Conservation (phyloP, 1,140 invertebrate genomes). For the Trachymyrmex cornetzi region DNA sequence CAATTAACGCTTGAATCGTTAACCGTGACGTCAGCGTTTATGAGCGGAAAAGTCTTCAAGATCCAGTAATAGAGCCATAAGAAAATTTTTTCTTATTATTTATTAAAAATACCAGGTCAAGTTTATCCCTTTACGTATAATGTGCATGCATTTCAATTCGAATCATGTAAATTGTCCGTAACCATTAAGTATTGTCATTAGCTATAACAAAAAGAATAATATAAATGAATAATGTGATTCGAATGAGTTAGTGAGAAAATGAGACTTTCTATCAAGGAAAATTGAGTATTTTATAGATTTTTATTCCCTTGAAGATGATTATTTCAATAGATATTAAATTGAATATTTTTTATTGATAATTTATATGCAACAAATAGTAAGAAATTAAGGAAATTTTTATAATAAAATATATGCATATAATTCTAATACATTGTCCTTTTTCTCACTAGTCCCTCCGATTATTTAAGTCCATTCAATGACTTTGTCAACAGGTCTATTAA, state of each 20-base stretch:
- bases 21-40: constrained; percentile 22
- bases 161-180: neutral
- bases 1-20: constrained; percentile 33
- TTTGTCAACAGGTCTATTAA: constrained; percentile 58
- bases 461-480: constrained; percentile 11
- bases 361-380: neutral
- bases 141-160: neutral
- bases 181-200: neutral
- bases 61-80: neutral
- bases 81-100: constrained; percentile 14
- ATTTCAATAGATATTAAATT: neutral
- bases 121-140: neutral
- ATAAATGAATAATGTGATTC: constrained; percentile 7
- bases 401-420: neutral
- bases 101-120: neutral
- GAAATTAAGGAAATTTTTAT: neutral
- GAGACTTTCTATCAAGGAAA: neutral
- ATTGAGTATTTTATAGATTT: neutral
- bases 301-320: neutral
- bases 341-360: neutral
- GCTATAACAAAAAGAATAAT: neutral
- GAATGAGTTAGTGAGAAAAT: neutral
- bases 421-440: neutral
- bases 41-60: constrained; percentile 3
- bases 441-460: neutral